phyloP scores from a whole-genome alignment of 2,888 invertebrate species.

The Drosophila tripunctata region DNA sequence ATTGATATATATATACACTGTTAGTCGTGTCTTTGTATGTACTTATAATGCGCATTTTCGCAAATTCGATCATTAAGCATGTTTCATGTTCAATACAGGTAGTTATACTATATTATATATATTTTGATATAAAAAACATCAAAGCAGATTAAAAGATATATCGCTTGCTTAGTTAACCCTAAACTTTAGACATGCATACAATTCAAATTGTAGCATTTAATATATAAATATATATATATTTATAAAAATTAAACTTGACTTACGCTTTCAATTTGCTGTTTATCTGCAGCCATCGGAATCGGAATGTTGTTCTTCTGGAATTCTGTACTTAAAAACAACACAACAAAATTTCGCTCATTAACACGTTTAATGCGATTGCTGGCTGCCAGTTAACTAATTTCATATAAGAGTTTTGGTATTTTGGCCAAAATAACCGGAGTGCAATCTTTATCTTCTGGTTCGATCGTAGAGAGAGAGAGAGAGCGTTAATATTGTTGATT shows the following conservation, averaged over 20 bases:
- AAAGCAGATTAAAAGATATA: constrained; percentile 5
- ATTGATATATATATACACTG: constrained; percentile 3
- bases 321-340: constrained; percentile 7
- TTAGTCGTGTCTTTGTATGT: constrained; percentile 44
- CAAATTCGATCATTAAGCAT: constrained; percentile 41
- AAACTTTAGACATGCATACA: constrained; percentile 44
- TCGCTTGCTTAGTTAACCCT: constrained; percentile 64
- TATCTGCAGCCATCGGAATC: constrained; percentile 42
- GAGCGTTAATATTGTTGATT: constrained; percentile 51
- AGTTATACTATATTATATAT: constrained; percentile 35
- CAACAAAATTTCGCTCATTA: neutral
- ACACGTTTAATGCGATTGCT: constrained; percentile 23
- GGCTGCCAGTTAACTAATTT: constrained; percentile 31
- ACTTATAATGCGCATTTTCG: constrained; percentile 58
- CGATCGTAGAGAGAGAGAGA: too few relatives aligned
- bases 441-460: constrained; percentile 23
- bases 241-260: constrained; percentile 36
- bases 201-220: constrained; percentile 47
- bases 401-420: constrained; percentile 16
- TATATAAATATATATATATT: constrained; percentile 16
- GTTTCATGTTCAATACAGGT: constrained; percentile 63
- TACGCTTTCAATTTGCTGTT: constrained; percentile 33
- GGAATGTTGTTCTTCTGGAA: neutral
- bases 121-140: constrained; percentile 53
- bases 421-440: constrained; percentile 5